Percentiles rank a stretch among this genome's conserved stretches.
These are phyloP conservation scores for Amiota mariae DNA, from an alignment of 2,888 invertebrate genomes.

Conservation along the genomic window DNA sequence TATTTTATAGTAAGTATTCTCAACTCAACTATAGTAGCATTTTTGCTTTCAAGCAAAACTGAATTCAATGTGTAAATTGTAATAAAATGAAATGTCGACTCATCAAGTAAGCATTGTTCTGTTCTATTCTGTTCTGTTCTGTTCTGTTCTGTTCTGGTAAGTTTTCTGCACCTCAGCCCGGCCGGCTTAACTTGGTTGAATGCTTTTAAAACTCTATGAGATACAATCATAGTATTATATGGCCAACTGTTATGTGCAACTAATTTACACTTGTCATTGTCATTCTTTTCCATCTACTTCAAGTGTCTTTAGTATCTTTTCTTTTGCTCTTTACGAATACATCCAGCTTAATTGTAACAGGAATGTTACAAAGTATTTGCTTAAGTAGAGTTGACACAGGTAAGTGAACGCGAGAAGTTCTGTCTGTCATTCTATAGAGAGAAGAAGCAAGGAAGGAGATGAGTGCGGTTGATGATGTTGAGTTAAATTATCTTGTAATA, in stretches of 20 bases:
- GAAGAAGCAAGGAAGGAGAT: too few species aligned
- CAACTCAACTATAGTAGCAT: too few species aligned
- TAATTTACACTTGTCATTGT: slow-evolving; percentile 59
- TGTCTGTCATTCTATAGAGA: slow-evolving; percentile 1
- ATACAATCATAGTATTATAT: too few species aligned
- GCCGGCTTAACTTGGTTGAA: slow-evolving; percentile 16
- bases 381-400: slow-evolving; percentile 41
- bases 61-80: too few species aligned
- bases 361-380: slow-evolving; percentile 17
- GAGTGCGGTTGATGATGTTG: too few species aligned
- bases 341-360: slow-evolving; percentile 25
- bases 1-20: too few species aligned
- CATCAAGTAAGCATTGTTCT: slow-evolving; percentile 34
- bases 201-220: too few species aligned
- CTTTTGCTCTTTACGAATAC: slow-evolving; percentile 4
- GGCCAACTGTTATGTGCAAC: slow-evolving; percentile 45
- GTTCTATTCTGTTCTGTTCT: slow-evolving; percentile 43
- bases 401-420: slow-evolving; percentile 38
- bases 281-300: slow-evolving; percentile 35
- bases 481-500: slow-evolving; percentile 51
- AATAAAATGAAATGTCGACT: slow-evolving; percentile 36
- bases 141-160: slow-evolving; percentile 42
- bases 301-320: neutral
- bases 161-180: neutral
- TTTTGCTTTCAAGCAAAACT: too few species aligned